Percentiles rank a stretch among this genome's conserved stretches.
phyloP scores from a whole-genome alignment of 1,140 invertebrate genomes.

The Drosophila ohnishii region DNA sequence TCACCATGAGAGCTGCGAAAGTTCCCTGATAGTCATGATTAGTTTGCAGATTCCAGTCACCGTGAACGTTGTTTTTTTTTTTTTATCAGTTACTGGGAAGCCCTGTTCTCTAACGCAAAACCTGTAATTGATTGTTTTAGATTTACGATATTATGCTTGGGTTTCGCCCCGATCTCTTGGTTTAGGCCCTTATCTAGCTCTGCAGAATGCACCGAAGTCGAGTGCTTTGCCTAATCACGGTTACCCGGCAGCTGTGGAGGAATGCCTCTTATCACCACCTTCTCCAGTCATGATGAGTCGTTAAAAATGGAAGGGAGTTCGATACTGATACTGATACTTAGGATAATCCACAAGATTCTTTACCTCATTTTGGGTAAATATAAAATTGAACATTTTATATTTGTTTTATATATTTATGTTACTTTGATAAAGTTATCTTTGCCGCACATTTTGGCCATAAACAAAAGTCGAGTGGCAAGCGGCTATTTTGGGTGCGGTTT shows the following conservation, averaged over 20 bases:
- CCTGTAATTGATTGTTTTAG: background rate
- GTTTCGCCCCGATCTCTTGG: background rate
- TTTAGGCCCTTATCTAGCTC: background rate
- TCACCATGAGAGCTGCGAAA: background rate
- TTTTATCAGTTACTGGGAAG: background rate
- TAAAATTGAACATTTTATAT: background rate
- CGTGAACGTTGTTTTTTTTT: background rate
- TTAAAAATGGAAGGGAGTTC: background rate
- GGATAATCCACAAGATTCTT: background rate
- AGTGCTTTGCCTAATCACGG: slow-evolving; percentile 8
- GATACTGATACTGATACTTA: background rate
- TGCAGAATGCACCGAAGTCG: background rate
- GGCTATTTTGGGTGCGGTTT: slow-evolving; percentile 1
- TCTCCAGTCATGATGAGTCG: slow-evolving; percentile 13
- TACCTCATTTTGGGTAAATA: no score
- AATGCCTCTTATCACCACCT: slow-evolving; percentile 12
- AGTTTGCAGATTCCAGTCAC: background rate
- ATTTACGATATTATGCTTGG: background rate
- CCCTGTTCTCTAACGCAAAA: background rate
- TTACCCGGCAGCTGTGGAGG: background rate
- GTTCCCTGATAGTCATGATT: background rate
- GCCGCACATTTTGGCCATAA: background rate
- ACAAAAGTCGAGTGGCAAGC: slow-evolving; percentile 6
- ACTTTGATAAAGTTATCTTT: background rate
- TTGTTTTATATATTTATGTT: background rate